Percentiles rank a stretch among this genome's conserved stretches.
Evolutionary conservation across 2,113 vertebrate species (phyloP).

Genomic region (Gymnocephalus cernua): DNA sequence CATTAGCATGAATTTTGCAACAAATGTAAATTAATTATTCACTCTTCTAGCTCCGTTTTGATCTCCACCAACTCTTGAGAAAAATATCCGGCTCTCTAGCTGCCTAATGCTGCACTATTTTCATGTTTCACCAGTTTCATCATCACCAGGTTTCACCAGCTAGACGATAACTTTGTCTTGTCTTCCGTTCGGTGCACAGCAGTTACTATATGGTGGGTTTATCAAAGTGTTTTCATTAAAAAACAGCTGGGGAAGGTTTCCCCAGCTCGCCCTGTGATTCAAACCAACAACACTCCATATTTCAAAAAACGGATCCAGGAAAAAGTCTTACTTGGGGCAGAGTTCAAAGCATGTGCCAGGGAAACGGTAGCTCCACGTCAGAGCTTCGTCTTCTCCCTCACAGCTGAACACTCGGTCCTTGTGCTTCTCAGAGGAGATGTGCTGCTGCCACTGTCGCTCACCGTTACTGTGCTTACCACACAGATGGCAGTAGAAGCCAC

Average conservation of each 20-base stretch:
- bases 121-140: no score
- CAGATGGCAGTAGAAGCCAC: conserved; percentile 92
- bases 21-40: neutral
- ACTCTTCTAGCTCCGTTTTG: neutral
- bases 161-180: no score
- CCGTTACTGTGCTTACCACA: conserved; percentile 97
- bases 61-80: neutral
- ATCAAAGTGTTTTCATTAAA: no score
- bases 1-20: neutral
- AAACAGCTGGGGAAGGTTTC: no score
- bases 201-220: no score
- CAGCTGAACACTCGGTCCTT: conserved; percentile 95
- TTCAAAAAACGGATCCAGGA: neutral
- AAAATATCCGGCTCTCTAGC: neutral
- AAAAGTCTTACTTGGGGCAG: conserved; percentile 84
- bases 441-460: conserved; percentile 97
- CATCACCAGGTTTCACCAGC: no score
- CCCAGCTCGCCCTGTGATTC: neutral
- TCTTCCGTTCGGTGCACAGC: no score
- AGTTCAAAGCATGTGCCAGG: conserved; percentile 90
- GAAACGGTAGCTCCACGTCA: conserved; percentile 93
- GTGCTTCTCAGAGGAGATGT: conserved; percentile 95
- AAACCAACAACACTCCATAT: neutral
- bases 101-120: no score
- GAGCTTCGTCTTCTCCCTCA: conserved; percentile 90